These are phyloP conservation scores for Vollenhovia emeryi DNA, from an alignment of 1,140 invertebrate genomes.

Conservation along the genomic window DNA sequence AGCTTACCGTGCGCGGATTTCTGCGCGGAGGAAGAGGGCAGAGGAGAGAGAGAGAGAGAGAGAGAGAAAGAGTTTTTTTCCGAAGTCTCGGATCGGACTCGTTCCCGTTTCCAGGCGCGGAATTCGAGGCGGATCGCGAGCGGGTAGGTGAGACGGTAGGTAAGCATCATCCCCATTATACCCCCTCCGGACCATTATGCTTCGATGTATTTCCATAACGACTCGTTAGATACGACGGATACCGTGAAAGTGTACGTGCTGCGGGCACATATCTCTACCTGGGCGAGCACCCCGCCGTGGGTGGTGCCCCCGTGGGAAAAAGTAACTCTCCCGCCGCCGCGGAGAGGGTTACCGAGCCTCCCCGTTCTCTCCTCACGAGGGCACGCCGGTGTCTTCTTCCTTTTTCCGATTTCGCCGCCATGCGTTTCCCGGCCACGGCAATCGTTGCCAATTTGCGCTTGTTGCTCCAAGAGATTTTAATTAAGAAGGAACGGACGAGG, in stretches of 20 bases:
- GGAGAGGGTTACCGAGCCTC: neutral
- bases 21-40: neutral
- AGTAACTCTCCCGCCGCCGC: neutral
- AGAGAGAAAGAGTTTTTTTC: conserved; percentile 6
- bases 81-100: conserved; percentile 29
- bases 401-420: neutral
- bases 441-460: conserved; percentile 40
- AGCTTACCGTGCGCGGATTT: conserved; percentile 17
- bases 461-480: conserved; percentile 44
- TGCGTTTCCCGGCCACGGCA: neutral
- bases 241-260: conserved; percentile 60
- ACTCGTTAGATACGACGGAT: conserved; percentile 74
- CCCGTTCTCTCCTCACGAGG: neutral
- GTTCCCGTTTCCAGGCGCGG: conserved; percentile 42
- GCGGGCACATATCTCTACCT: conserved; percentile 54
- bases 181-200: conserved; percentile 77
- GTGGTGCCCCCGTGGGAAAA: conserved; percentile 71
- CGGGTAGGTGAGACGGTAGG: conserved; percentile 62
- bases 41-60: neutral
- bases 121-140: conserved; percentile 47
- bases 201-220: conserved; percentile 82
- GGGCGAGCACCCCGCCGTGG: conserved; percentile 60
- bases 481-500: conserved; percentile 24
- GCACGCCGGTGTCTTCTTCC: neutral
- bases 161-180: conserved; percentile 78